Evolutionary conservation across 2,797 vertebrate genomes (phyloP), one percentile per base, ranked within the genome.

Genomic region (Erithacus rubecula): DNA sequence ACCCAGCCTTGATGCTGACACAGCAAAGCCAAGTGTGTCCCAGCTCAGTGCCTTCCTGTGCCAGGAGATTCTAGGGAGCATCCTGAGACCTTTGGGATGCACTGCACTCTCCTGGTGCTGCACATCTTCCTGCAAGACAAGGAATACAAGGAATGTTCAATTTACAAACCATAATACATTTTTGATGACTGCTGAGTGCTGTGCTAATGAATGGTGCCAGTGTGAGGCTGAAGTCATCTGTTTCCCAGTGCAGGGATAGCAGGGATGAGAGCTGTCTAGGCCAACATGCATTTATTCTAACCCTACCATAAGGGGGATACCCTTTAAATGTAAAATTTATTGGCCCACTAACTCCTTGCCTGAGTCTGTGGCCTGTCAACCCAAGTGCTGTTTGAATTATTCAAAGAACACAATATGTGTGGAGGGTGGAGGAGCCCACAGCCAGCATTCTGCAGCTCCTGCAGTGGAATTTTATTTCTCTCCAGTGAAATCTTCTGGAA

Each of bases 131-230:
- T 0, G 0, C 53, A 49, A 47, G 69, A 18, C 44, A 6, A 52
- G 56, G 87, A 76, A 51, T 44, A n/a, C 79, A 72, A n/a, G n/a
- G n/a, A n/a, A n/a, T n/a, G n/a, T 46, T 63, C 37, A 24, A 81
- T 83, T 91, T 95, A 39, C 69, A 94, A 95, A 91, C 79, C 79
- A 4, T 36, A 47, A 93, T 93, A 23, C 63, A 93, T 88, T 83
- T 95, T 78, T 96, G 68, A 96, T 91, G 92, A 64, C 53, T n/a
- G 65, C 72, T 85, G 93, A 95, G 88, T 88, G 88, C 88, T 89
- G 71, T 55, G 87, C 85, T 95, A 83, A 90, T 83, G 87, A 95
- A 56, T 69, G 94, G 81, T 93, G 87, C 89, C 70, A 64, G 85
- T 15, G 43, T 83, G 87, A 87, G 92, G 90, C 83, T 95, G 90